These are phyloP conservation scores for Chrysochloris asiatica DNA, from an alignment of 2,113 vertebrate species.

Conservation along the genomic window DNA sequence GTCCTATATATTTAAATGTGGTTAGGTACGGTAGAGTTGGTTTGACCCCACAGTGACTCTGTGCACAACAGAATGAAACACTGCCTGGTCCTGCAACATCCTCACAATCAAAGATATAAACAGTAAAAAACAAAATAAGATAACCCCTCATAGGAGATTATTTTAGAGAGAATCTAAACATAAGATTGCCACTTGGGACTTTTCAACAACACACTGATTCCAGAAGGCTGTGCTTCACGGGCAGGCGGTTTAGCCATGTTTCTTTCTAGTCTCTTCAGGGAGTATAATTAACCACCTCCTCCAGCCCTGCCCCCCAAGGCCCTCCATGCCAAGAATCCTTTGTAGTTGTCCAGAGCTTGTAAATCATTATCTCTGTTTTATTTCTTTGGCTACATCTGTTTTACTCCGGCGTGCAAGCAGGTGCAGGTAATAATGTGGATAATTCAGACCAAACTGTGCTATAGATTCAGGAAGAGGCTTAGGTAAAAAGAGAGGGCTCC, in stretches of 20 bases:
- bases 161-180: neutral
- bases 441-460: neutral
- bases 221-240: rapidly evolving
- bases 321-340: neutral
- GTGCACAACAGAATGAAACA: neutral
- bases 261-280: neutral
- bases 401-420: neutral
- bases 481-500: neutral
- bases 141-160: neutral
- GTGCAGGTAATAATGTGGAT: neutral
- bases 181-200: neutral
- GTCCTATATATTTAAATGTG: neutral
- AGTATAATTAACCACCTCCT: neutral
- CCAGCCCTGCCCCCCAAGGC: neutral
- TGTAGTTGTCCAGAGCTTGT: neutral
- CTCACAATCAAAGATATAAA: neutral
- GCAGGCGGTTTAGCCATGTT: neutral
- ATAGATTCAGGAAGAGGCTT: no score
- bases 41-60: neutral
- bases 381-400: neutral
- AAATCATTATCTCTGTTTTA: neutral
- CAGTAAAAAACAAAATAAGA: neutral
- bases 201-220: neutral
- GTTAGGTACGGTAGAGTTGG: neutral
- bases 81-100: no score